Conservation (phyloP, 2,797 vertebrate genomes). For the Champsocephalus esox region DNA sequence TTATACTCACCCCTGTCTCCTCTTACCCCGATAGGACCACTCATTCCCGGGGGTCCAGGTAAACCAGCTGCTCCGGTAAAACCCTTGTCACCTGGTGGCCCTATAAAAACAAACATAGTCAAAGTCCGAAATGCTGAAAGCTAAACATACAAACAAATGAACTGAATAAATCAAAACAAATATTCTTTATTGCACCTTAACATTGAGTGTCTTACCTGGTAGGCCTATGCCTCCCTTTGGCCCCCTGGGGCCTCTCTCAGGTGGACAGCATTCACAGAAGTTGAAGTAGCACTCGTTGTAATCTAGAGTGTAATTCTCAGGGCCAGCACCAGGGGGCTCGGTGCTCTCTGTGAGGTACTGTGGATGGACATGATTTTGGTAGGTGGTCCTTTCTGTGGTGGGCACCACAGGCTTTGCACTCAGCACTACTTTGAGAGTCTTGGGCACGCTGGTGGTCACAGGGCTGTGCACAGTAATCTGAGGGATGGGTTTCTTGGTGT, state of each 20-base stretch:
- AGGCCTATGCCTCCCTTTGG: slow-evolving; percentile 87
- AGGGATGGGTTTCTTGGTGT: slow-evolving; percentile 88
- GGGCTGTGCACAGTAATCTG: slow-evolving; percentile 73
- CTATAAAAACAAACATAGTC: slow-evolving; percentile 70
- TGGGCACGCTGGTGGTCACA: slow-evolving; percentile 68
- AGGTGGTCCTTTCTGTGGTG: slow-evolving; percentile 66
- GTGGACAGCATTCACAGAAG: slow-evolving; percentile 94
- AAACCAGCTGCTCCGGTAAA: slow-evolving; percentile 85
- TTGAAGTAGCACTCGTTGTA: slow-evolving; percentile 93
- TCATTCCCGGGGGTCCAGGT: slow-evolving; percentile 79
- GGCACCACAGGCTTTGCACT: slow-evolving; percentile 63
- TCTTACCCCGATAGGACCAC: slow-evolving; percentile 79
- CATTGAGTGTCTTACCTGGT: slow-evolving; percentile 82
- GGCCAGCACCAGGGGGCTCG: slow-evolving; percentile 69
- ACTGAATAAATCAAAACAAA: neutral
- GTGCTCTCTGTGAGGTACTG: slow-evolving; percentile 70
- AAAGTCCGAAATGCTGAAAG: slow-evolving; percentile 11
- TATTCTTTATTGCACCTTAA: neutral
- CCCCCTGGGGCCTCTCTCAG: slow-evolving; percentile 85
- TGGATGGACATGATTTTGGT: slow-evolving; percentile 58
- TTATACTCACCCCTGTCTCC: slow-evolving; percentile 82
- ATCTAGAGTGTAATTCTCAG: slow-evolving; percentile 92
- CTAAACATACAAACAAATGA: neutral
- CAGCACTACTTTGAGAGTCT: slow-evolving; percentile 60
- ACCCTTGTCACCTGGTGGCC: slow-evolving; percentile 88